A percentile compares a stretch with the other conserved stretches of the same genome.
These are phyloP conservation scores for Pemphigus obesinymphae DNA, from an alignment of 1,140 invertebrate genomes.

Conservation along the genomic window DNA sequence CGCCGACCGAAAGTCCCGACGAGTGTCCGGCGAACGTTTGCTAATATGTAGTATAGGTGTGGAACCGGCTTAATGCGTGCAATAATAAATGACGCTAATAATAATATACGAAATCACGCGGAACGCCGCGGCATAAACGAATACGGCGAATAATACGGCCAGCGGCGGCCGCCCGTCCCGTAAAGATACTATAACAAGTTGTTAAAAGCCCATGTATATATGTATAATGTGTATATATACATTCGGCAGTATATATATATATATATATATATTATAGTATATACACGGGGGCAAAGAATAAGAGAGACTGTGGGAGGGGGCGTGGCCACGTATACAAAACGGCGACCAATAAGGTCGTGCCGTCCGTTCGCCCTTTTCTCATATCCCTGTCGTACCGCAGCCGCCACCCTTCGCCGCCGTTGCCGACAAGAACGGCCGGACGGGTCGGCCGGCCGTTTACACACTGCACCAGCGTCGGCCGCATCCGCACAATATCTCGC, in stretches of 20 bases:
- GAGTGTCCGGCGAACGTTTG: too few species aligned
- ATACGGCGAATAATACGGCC: conserved; percentile 15
- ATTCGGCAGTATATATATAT: too few species aligned
- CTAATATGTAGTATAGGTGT: too few species aligned
- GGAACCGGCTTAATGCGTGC: not conserved
- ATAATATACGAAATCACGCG: conserved; percentile 14
- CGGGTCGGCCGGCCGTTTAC: too few species aligned
- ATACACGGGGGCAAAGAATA: not conserved
- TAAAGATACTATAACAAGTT: conserved; percentile 35
- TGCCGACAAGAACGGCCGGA: not conserved
- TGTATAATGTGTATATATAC: too few species aligned
- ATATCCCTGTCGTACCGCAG: not conserved
- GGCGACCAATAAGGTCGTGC: conserved; percentile 26
- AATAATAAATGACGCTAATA: conserved; percentile 14
- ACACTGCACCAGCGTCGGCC: not conserved
- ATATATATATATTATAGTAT: too few species aligned
- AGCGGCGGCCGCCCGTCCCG: not conserved
- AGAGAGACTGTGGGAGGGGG: not conserved
- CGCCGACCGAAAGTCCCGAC: too few species aligned
- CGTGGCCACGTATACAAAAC: not conserved
- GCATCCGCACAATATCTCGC: not conserved
- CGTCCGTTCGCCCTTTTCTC: conserved; percentile 18
- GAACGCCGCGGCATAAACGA: not conserved
- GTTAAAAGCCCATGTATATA: conserved; percentile 35
- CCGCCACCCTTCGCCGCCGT: not conserved